These are phyloP conservation scores for Aspidoscelis tigris DNA, from an alignment of 2,113 vertebrate species.

Conservation along the genomic window DNA sequence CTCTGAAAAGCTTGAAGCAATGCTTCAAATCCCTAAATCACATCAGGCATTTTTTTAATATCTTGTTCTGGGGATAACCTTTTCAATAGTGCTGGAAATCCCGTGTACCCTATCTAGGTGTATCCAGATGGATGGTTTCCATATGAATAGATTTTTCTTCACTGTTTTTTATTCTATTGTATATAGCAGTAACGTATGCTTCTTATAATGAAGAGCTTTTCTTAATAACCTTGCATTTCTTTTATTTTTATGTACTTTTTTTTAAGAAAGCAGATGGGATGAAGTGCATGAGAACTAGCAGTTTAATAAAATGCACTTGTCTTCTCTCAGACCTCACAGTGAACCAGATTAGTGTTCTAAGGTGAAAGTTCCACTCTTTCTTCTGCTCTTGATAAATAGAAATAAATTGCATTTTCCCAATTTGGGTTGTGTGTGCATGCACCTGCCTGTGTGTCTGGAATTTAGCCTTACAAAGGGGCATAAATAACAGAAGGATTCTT, in stretches of 20 bases:
- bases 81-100: constrained; percentile 71
- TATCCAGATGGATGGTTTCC: constrained; percentile 73
- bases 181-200: constrained; percentile 46
- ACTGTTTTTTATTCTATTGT: constrained; percentile 63
- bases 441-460: constrained; percentile 38
- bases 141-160: constrained; percentile 70
- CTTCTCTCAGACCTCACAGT: constrained; percentile 69
- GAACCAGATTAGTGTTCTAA: constrained; percentile 64
- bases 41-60: constrained; percentile 69
- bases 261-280: constrained; percentile 69
- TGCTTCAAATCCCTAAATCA: constrained; percentile 65
- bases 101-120: constrained; percentile 56
- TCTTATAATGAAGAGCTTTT: constrained; percentile 67
- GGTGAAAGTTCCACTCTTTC: constrained; percentile 54
- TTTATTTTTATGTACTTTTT: constrained; percentile 49
- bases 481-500: constrained; percentile 22
- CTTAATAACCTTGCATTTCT: constrained; percentile 68
- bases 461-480: constrained; percentile 11
- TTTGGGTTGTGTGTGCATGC: constrained; percentile 22
- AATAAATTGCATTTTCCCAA: constrained; percentile 60
- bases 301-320: constrained; percentile 71
- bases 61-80: constrained; percentile 66
- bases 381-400: constrained; percentile 62
- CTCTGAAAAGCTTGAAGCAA: constrained; percentile 46
- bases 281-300: constrained; percentile 71